Percentiles rank a stretch among this genome's conserved stretches.
Evolutionary conservation across 1,140 invertebrate species (phyloP).

Genomic region (Cataglyphis hispanica): DNA sequence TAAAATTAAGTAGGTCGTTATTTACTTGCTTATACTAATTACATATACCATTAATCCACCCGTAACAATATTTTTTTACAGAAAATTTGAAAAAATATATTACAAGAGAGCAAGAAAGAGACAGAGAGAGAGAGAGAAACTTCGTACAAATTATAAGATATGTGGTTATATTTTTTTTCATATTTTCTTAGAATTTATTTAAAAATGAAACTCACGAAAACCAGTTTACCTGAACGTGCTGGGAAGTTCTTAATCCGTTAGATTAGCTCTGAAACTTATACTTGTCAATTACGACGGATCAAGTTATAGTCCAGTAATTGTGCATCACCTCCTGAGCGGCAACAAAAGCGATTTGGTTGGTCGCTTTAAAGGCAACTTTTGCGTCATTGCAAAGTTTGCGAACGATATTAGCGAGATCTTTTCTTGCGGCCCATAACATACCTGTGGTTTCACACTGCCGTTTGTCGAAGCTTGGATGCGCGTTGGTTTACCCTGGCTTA

Average conservation of each 20-base stretch:
- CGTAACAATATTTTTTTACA: too few relatives aligned
- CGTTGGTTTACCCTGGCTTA: slow-evolving; percentile 47
- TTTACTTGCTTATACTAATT: too few relatives aligned
- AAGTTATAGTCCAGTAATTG: slow-evolving; percentile 38
- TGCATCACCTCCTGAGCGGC: not conserved
- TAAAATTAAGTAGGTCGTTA: too few relatives aligned
- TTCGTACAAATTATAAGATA: not conserved
- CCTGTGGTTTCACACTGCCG: slow-evolving; percentile 30
- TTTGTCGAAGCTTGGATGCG: slow-evolving; percentile 52
- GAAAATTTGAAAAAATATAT: too few relatives aligned
- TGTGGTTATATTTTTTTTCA: too few relatives aligned
- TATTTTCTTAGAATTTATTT: not conserved
- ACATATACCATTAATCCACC: too few relatives aligned
- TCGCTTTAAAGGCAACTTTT: slow-evolving; percentile 10
- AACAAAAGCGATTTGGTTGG: slow-evolving; percentile 8
- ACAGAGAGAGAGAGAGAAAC: too few relatives aligned
- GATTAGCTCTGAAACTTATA: slow-evolving; percentile 5
- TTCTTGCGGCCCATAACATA: not conserved
- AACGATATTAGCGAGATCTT: slow-evolving; percentile 33
- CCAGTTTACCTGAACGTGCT: not conserved
- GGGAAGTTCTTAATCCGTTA: slow-evolving; percentile 28
- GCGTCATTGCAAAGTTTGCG: slow-evolving; percentile 18
- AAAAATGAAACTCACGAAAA: slow-evolving; percentile 4
- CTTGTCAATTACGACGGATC: not conserved
- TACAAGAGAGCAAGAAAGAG: too few relatives aligned